These are phyloP conservation scores for Athene noctua DNA, from an alignment of 2,113 vertebrate species.

Conservation along the genomic window DNA sequence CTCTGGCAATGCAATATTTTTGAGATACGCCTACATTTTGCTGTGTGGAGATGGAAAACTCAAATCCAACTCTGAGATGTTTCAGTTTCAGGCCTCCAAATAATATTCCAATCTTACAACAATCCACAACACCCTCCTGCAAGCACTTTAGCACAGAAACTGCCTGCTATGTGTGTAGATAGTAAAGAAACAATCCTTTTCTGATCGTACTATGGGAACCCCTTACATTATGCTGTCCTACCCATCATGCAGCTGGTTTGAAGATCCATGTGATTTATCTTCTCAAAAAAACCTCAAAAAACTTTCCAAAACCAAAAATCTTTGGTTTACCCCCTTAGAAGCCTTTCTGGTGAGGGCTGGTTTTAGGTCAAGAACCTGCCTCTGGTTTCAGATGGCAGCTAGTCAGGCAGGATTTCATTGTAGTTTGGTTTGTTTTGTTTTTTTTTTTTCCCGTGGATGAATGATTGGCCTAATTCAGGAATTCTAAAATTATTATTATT, in stretches of 20 bases:
- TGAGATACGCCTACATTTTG: accelerated
- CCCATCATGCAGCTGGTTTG: accelerated
- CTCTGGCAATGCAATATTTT: not conserved
- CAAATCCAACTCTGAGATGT: not conserved
- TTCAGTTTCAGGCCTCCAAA: not conserved
- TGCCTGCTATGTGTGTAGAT: not conserved
- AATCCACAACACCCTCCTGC: not conserved
- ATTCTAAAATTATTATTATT: constrained; percentile 28
- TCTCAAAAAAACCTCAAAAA: not conserved
- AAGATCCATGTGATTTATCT: not conserved
- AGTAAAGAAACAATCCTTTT: not conserved
- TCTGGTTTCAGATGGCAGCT: constrained; percentile 58
- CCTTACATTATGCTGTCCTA: not conserved
- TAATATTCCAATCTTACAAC: not conserved
- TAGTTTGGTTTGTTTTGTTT: too few relatives aligned
- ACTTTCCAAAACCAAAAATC: not conserved
- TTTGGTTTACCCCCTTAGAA: not conserved
- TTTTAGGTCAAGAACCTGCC: constrained; percentile 55
- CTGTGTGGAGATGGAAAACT: not conserved
- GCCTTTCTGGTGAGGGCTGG: not conserved
- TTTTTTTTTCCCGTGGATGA: constrained; percentile 16
- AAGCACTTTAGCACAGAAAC: not conserved
- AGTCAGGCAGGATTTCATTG: constrained; percentile 43
- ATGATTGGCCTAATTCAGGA: constrained; percentile 51
- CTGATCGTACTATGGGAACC: not conserved